phyloP scores from a whole-genome alignment of 2,113 vertebrate species.

The Geothlypis trichas region DNA sequence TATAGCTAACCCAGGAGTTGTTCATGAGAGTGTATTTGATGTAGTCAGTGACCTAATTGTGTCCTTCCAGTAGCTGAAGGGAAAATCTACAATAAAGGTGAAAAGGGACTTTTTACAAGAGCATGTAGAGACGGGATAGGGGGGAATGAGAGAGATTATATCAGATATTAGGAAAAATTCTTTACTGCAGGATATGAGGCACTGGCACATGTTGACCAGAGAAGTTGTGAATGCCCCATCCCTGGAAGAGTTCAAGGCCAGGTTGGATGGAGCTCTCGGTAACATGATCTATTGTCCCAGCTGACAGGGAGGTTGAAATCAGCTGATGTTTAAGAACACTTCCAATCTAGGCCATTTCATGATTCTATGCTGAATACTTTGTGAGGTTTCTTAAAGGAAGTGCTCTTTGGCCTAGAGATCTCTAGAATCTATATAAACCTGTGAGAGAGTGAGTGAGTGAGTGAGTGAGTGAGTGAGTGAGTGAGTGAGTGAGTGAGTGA shows the following conservation, averaged over 20 bases:
- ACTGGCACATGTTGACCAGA: neutral
- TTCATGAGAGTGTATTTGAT: conserved; percentile 63
- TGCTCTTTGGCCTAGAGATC: conserved; percentile 89
- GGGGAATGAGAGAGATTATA: neutral
- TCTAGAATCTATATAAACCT: conserved; percentile 57
- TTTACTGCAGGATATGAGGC: neutral
- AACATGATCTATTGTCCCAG: neutral
- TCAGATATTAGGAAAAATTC: neutral
- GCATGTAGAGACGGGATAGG: neutral
- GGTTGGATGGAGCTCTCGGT: neutral
- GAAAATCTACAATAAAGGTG: neutral
- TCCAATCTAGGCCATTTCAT: neutral
- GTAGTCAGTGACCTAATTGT: neutral
- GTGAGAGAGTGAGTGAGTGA: neutral
- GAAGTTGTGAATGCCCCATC: too few relatives aligned
- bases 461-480: neutral
- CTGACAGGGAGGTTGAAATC: too few relatives aligned
- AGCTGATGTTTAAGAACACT: neutral
- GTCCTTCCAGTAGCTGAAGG: neutral
- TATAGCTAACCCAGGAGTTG: conserved; percentile 69
- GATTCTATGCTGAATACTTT: conserved; percentile 64
- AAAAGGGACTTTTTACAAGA: neutral
- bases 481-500: neutral
- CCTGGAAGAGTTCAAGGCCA: neutral
- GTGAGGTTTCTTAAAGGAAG: conserved; percentile 44